Conservation (phyloP, 53 echinoderm and acorn worm species). For the Pentamera pediparva region DNA sequence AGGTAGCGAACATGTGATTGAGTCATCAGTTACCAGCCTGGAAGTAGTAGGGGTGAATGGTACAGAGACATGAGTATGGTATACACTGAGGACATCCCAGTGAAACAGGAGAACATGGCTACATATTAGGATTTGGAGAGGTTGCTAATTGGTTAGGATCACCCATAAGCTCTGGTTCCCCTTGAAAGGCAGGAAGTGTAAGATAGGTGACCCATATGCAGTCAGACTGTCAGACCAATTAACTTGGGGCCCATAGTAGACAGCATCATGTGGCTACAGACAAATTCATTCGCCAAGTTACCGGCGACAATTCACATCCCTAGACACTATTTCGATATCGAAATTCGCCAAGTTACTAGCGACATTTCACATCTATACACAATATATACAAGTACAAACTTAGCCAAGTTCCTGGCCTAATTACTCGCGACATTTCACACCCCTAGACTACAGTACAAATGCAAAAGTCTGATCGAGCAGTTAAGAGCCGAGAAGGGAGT, state of each 20-base stretch:
- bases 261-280: neutral
- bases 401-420: too few species aligned
- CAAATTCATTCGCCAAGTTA: too few species aligned
- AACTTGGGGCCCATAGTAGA: neutral
- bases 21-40: constrained; percentile 25
- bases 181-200: constrained; percentile 35
- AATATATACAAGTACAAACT: too few species aligned
- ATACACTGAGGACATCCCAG: neutral
- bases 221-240: constrained; percentile 39
- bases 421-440: too few species aligned
- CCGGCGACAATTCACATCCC: too few species aligned
- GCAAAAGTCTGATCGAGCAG: too few species aligned
- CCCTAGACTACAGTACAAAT: too few species aligned
- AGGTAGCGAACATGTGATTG: neutral
- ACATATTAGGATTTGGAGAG: neutral
- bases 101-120: constrained; percentile 12
- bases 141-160: constrained; percentile 55
- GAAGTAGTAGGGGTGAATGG: constrained; percentile 35
- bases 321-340: too few species aligned
- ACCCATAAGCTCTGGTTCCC: constrained; percentile 42
- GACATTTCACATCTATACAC: too few species aligned
- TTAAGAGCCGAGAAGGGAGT: too few species aligned
- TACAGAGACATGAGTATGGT: neutral
- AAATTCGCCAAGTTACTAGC: too few species aligned
- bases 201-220: constrained; percentile 41